These are phyloP conservation scores for Leptinotarsa lineolata DNA, from an alignment of 1,140 invertebrate species.

Conservation along the genomic window DNA sequence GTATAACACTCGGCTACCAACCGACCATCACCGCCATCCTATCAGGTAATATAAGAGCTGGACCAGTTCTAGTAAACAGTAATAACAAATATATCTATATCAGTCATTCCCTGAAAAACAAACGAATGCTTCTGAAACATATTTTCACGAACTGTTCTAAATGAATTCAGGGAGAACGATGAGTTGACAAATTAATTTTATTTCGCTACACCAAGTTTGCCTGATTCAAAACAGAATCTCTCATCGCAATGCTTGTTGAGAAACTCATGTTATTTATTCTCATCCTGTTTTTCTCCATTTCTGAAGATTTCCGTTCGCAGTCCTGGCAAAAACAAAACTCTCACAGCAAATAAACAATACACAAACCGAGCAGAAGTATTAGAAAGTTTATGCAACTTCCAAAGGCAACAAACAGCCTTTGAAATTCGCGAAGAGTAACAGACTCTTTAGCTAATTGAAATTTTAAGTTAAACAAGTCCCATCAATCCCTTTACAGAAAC, in stretches of 20 bases:
- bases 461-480: not conserved
- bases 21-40: no score
- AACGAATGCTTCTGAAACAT: no score
- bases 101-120: no score
- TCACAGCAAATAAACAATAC: slow-evolving; percentile 1
- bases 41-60: no score
- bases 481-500: no score
- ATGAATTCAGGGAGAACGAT: no score
- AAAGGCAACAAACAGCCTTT: not conserved
- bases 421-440: not conserved
- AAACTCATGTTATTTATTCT: slow-evolving; percentile 1
- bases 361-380: not conserved
- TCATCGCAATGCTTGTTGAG: not conserved
- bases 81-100: no score
- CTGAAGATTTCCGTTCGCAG: slow-evolving; percentile 2
- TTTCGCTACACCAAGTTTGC: not conserved
- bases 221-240: not conserved
- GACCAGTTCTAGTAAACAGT: no score
- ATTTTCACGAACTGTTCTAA: no score
- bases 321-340: not conserved
- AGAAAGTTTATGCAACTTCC: slow-evolving; percentile 3
- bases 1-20: no score
- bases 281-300: not conserved
- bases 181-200: not conserved
- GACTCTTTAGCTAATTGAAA: slow-evolving; percentile 2